Evolutionary conservation across 2,113 vertebrate genomes (phyloP).

Genomic region (Urocolius indicus): DNA sequence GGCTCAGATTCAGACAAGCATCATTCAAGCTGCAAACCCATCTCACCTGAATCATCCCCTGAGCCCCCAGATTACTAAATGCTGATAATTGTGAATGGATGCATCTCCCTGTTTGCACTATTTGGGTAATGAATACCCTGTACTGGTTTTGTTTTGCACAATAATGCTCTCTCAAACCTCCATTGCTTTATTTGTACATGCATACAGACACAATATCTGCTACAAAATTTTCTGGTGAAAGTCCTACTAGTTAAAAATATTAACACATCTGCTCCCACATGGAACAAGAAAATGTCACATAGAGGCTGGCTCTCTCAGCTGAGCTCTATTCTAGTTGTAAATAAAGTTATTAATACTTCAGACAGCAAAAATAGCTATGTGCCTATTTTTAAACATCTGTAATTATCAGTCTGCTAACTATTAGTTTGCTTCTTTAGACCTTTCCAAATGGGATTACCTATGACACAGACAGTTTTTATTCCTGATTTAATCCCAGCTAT

Average conservation of each 20-base stretch:
- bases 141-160: neutral
- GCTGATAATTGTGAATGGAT: neutral
- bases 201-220: neutral
- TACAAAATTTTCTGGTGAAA: neutral
- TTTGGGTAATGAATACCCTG: neutral
- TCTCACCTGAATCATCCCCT: neutral
- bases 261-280: neutral
- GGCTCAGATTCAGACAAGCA: neutral
- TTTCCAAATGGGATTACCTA: neutral
- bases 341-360: slow-evolving; percentile 42
- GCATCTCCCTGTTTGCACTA: neutral
- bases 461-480: neutral
- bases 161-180: neutral
- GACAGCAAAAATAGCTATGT: neutral
- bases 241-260: neutral
- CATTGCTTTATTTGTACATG: neutral
- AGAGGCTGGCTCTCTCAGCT: neutral
- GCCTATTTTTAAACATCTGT: slow-evolving; percentile 23
- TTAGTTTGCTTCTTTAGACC: slow-evolving; percentile 4
- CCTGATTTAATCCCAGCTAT: neutral
- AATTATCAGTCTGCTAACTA: slow-evolving; percentile 43
- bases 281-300: neutral
- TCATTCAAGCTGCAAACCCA: neutral
- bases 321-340: slow-evolving; percentile 24
- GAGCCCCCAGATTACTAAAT: neutral